Conservation (phyloP, 2,888 invertebrate species). For the Leucophenga maculata region DNA sequence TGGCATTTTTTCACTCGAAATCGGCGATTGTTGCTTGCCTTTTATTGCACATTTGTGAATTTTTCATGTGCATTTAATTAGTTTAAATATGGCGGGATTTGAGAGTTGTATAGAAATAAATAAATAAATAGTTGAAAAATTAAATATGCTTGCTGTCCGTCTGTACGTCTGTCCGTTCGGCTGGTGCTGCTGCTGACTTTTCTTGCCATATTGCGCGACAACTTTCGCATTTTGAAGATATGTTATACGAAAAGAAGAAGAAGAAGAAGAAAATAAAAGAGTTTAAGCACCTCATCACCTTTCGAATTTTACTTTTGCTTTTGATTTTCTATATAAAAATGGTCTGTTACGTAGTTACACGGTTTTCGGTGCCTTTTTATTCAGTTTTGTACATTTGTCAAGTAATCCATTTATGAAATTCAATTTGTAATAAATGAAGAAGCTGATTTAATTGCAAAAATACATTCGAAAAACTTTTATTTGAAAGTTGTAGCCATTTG, state of each 20-base stretch:
- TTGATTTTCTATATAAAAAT: too few relatives aligned
- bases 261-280: neutral
- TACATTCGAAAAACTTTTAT: neutral
- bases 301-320: conserved; percentile 11
- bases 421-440: conserved; percentile 1
- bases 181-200: conserved; percentile 37
- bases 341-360: neutral
- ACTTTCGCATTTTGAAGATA: conserved; percentile 50
- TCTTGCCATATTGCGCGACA: conserved; percentile 64
- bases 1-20: conserved; percentile 36
- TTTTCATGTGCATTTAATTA: conserved; percentile 66
- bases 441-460: conserved; percentile 21
- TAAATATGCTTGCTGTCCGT: conserved; percentile 29
- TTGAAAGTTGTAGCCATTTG: conserved; percentile 18
- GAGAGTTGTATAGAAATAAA: conserved; percentile 57
- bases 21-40: conserved; percentile 48
- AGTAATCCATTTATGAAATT: conserved; percentile 26
- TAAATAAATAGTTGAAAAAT: conserved; percentile 51
- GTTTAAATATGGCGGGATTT: conserved; percentile 60
- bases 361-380: too few relatives aligned
- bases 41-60: conserved; percentile 59
- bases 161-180: too few relatives aligned
- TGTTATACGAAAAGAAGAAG: too few relatives aligned
- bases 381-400: neutral
- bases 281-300: conserved; percentile 14